Base-by-base conservation (phyloP, 2,888 invertebrate species). In the Punctoribates punctum region DNA sequence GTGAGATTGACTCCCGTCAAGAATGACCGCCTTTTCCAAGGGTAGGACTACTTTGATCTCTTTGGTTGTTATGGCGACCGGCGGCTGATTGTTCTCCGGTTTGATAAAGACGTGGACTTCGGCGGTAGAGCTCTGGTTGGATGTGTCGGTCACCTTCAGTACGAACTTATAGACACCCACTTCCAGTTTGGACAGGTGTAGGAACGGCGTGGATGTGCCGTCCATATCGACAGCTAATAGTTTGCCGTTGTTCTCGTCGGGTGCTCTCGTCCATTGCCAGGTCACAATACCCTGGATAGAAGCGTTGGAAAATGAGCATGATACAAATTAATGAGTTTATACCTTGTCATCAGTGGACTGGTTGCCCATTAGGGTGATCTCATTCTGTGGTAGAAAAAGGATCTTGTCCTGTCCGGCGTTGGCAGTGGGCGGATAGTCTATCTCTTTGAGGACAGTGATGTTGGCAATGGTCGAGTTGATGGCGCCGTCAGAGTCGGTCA, bases 261-360 rank as follows among this genome's bases (percentile, higher is more conserved):
- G 89, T 73, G 92, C 91, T 83, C 95, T 95, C 0, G 93, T 94
- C 96, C 96, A 96, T 84, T 96, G 95, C 92, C 96, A 97, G 29
- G 90, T 92, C 0, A 89, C 90, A 81, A 96, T 96, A 80, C 93
- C 93, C 67, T 46, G 13, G 23, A 20, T 25, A 17, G 17, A 25
- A 67, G 13, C 13, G 46, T n/a, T 70, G 11, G 2, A 70, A 23
- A 25, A 8, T 23, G 23, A 2, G 42, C 42, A 42, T 13, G 42
- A 11, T 34, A 11, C 6, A 42, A 42, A 8, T 9, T 34, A 34
- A 34, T 8, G n/a, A 34, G 34, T 34, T 34, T n/a, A n/a, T 17
- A 46, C 48, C 81, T 94, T 92, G 84, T 96, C 96, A 82, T 97
- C 96, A 0, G 92, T 91, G 78, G 95, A 96, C 77, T 91, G 86